Percentiles rank a stretch among this genome's conserved stretches.
These are phyloP conservation scores for Acanthosepion lycidas DNA, from an alignment of 2,888 invertebrate species.

Conservation along the genomic window DNA sequence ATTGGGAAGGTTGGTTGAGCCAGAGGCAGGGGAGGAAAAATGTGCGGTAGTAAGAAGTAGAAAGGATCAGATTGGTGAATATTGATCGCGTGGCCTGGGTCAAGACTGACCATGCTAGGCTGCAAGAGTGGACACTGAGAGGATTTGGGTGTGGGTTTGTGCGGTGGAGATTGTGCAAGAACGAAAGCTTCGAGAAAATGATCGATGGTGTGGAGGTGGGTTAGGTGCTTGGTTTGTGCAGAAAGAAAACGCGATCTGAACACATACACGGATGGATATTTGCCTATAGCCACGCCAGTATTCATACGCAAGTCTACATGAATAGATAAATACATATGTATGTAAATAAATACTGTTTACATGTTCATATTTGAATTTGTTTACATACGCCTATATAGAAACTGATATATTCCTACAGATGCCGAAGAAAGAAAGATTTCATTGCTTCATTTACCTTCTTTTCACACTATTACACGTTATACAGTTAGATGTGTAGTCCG, in stretches of 20 bases:
- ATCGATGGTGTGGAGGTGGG: neutral
- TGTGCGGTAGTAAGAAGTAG: neutral
- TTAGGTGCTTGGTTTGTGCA: neutral
- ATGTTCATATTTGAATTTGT: neutral
- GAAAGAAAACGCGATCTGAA: neutral
- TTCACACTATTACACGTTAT: too few relatives aligned
- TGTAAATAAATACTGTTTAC: neutral
- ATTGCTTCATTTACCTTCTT: too few relatives aligned
- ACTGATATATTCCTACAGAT: too few relatives aligned
- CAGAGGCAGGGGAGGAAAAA: neutral
- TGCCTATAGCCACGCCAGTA: neutral
- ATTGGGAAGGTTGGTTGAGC: neutral
- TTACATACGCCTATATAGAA: too few relatives aligned
- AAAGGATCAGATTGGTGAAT: slow-evolving; percentile 10
- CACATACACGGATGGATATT: neutral
- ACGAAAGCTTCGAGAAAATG: neutral
- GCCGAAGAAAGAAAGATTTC: too few relatives aligned
- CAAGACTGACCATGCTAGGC: slow-evolving; percentile 1
- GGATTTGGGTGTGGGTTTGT: neutral
- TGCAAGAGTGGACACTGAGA: neutral
- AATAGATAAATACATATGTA: neutral
- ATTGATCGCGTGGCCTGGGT: neutral
- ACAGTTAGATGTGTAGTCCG: too few relatives aligned
- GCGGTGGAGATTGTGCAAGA: neutral
- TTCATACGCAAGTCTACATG: neutral